These are phyloP conservation scores for Carterocephalus palaemon DNA, from an alignment of 2,888 invertebrate species.

Conservation along the genomic window DNA sequence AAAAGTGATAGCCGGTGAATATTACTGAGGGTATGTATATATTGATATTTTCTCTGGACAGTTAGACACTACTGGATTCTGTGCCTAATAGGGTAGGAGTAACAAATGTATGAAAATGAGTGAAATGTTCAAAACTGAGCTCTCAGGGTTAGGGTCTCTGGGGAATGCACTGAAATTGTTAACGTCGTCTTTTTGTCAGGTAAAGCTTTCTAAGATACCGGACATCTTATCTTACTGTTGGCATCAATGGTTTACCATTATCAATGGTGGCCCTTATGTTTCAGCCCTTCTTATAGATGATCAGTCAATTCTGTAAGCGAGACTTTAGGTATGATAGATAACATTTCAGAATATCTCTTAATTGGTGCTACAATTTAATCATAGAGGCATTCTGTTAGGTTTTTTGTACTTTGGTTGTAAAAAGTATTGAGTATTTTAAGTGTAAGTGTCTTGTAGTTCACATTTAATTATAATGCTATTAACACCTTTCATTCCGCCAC, in stretches of 20 bases:
- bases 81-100: no score
- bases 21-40: constrained; percentile 2
- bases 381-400: constrained; percentile 18
- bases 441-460: constrained; percentile 8
- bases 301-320: no score
- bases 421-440: constrained; percentile 7
- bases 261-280: neutral
- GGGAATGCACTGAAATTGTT: no score
- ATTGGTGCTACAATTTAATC: constrained; percentile 24
- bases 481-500: constrained; percentile 12
- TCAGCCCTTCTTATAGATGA: neutral
- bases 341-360: constrained; percentile 22
- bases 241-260: no score
- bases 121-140: no score
- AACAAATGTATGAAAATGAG: no score
- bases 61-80: no score
- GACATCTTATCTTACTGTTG: no score
- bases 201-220: no score
- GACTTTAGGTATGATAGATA: constrained; percentile 3
- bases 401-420: constrained; percentile 8
- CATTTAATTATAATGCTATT: neutral
- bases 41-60: no score
- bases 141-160: no score
- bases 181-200: no score
- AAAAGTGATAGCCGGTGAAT: constrained; percentile 17